Evolutionary conservation across 2,113 vertebrate genomes (phyloP).

Genomic region (Carettochelys insculpta): DNA sequence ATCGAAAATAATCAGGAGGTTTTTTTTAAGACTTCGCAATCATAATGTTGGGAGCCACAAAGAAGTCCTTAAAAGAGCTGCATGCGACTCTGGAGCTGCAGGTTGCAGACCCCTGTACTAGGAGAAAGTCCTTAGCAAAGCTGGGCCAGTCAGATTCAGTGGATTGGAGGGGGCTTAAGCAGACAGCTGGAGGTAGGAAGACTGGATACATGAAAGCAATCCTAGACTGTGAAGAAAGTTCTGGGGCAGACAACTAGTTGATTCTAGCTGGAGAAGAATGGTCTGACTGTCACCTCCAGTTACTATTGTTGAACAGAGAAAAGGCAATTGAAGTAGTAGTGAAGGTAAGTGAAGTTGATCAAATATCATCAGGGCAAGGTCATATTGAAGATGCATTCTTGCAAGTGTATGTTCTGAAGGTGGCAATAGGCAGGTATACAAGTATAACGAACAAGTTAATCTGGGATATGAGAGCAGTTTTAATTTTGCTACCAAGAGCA

Average conservation of each 20-base stretch:
- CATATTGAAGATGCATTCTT: neutral
- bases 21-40: too few relatives aligned
- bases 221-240: neutral
- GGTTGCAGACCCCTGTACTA: too few relatives aligned
- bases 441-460: neutral
- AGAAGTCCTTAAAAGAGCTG: too few relatives aligned
- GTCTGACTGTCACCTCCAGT: neutral
- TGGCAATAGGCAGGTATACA: neutral
- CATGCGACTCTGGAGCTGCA: too few relatives aligned
- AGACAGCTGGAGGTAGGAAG: neutral
- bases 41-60: too few relatives aligned
- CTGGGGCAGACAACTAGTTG: neutral
- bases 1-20: too few relatives aligned
- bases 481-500: neutral
- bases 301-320: neutral
- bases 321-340: neutral
- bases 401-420: neutral
- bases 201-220: neutral
- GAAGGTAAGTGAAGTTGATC: neutral
- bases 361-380: neutral
- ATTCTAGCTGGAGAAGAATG: neutral
- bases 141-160: conserved; percentile 20
- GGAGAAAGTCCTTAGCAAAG: neutral
- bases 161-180: neutral
- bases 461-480: neutral